These are phyloP conservation scores for Helarctos malayanus DNA, from an alignment of 2,797 vertebrate species.

Conservation along the genomic window DNA sequence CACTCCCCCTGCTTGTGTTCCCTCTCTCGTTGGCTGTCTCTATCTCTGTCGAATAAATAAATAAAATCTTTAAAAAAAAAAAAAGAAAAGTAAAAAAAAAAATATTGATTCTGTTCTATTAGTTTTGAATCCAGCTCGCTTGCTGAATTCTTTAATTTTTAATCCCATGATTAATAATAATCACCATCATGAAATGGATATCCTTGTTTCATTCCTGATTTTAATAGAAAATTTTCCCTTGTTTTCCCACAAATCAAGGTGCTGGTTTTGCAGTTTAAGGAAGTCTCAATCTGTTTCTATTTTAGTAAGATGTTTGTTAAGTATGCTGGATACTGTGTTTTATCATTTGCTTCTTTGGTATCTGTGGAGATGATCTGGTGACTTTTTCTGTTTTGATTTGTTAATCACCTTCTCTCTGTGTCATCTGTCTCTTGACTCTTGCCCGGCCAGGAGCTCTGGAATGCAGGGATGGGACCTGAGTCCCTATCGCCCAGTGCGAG, in stretches of 20 bases:
- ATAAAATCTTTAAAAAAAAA: too few relatives aligned
- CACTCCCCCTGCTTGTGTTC: too few relatives aligned
- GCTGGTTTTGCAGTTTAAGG: slow-evolving; percentile 42
- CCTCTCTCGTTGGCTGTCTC: too few relatives aligned
- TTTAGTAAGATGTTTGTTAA: slow-evolving; percentile 33
- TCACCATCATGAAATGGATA: background rate
- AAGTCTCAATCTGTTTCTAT: background rate
- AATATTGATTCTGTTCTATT: background rate
- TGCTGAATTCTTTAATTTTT: background rate
- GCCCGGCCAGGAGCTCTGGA: slow-evolving; percentile 1
- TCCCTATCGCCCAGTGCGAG: background rate
- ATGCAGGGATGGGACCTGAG: background rate
- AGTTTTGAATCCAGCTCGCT: background rate
- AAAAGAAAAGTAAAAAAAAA: background rate
- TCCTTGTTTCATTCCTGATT: background rate
- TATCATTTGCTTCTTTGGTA: background rate
- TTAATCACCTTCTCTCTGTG: background rate
- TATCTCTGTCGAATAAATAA: too few relatives aligned
- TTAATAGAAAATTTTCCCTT: background rate
- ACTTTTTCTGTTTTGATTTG: background rate
- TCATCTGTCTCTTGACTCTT: background rate
- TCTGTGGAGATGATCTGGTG: background rate
- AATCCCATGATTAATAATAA: background rate
- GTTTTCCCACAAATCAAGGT: slow-evolving; percentile 20
- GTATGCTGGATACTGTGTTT: background rate